These are phyloP conservation scores for Athalia circularis DNA, from an alignment of 2,888 invertebrate species.

Conservation along the genomic window DNA sequence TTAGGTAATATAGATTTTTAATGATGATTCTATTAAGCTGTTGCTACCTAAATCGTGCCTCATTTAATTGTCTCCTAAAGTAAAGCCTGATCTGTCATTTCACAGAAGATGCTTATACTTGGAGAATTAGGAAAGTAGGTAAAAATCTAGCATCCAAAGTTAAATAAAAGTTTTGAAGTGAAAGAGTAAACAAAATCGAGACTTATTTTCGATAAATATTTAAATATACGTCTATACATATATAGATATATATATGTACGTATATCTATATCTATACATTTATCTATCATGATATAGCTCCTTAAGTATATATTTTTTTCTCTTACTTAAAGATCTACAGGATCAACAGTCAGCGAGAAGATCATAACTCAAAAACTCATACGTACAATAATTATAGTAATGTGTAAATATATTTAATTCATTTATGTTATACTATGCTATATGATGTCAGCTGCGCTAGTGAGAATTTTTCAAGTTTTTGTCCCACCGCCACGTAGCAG, in stretches of 20 bases:
- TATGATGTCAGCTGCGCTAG: constrained; percentile 21
- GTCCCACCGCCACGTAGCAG: neutral
- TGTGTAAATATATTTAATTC: constrained; percentile 32
- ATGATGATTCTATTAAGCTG: constrained; percentile 17
- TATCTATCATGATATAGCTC: constrained; percentile 40
- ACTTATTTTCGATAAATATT: constrained; percentile 25
- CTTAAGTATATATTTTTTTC: constrained; percentile 30
- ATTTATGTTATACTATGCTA: neutral
- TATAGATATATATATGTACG: constrained; percentile 10
- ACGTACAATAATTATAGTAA: constrained; percentile 1
- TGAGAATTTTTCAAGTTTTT: constrained; percentile 27
- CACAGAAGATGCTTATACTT: neutral
- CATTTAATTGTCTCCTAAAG: neutral
- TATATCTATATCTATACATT: constrained; percentile 35
- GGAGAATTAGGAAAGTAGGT: neutral
- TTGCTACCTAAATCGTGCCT: neutral
- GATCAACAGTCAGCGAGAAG: constrained; percentile 40
- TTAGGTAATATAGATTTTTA: constrained; percentile 31
- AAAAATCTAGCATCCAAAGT: neutral
- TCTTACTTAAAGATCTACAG: constrained; percentile 24
- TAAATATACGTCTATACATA: neutral
- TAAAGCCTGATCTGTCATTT: constrained; percentile 34
- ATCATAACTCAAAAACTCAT: constrained; percentile 11
- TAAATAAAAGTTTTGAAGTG: constrained; percentile 7
- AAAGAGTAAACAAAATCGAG: constrained; percentile 26